Base-by-base conservation (phyloP, 2,797 vertebrate species). In the Gephyroberyx darwinii region DNA sequence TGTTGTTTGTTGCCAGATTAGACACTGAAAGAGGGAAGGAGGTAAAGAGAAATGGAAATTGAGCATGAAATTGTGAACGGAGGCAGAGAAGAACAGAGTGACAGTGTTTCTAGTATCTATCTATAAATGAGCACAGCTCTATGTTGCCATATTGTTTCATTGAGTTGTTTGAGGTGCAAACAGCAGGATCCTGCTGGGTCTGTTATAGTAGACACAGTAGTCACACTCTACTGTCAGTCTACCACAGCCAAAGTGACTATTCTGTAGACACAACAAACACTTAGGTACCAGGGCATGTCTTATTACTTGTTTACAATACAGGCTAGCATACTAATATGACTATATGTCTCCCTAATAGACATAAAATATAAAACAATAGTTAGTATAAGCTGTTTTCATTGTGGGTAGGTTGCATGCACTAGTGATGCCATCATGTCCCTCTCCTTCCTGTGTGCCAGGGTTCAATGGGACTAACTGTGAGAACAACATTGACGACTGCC, bases 381-480 rank as follows among this genome's bases (percentile, higher is more conserved):
- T 26, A 33, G 31, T 35, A 17, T 16, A 0, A 5, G 13, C 14
- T 33, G 20, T 16, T 1, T 56, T 33, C 13, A 30, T 13, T 51
- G 20, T 52, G 12, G 55, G 17, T 57, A 4, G 37, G 19, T 60
- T 20, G 5, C 12, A 0, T 22, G 31, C 26, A 64, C 2, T 37
- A 37, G 51, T 52, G 19, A 52, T 41, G 33, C 3, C 39, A 10
- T 35, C n/a, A 19, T 35, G 1, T 17, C 17, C n/a, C 0, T 26
- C n/a, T 52, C 13, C 77, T 48, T 80, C 12, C 3, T 70, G 60
- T 71, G 52, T 50, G 3, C 3, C 87, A 98, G 97, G 97, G 75
- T 98, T 98, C 59, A 96, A 96, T 75, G 96, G 96, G 14, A 95
- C 75, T 0, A 93, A 96, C 90, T 98, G 97, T 54, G 96, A 97